phyloP scores from a whole-genome alignment of 2,888 invertebrate species.

The Lasioglossum leucozonium region DNA sequence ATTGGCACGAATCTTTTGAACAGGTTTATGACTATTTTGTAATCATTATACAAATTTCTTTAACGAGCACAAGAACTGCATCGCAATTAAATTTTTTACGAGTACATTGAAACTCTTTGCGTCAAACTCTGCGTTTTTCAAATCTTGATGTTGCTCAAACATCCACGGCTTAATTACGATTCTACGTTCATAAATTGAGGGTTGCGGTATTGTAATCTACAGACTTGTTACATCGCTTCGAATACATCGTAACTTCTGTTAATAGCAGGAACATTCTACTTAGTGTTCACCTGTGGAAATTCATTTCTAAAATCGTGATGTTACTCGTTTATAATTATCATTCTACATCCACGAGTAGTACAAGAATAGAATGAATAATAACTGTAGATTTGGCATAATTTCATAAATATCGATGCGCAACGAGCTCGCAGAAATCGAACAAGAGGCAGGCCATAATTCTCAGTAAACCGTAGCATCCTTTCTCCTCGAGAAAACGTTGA shows the following conservation, averaged over 20 bases:
- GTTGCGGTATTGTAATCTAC: neutral
- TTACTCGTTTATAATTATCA: neutral
- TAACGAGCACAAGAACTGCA: conserved; percentile 5
- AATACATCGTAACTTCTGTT: no score
- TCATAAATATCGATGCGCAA: neutral
- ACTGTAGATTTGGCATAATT: neutral
- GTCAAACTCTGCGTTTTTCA: neutral
- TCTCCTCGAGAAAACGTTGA: neutral
- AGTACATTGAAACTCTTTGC: neutral
- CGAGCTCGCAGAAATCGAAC: neutral
- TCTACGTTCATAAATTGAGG: neutral
- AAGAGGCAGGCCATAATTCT: neutral
- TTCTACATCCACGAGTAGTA: neutral
- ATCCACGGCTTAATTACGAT: neutral
- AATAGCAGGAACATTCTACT: no score
- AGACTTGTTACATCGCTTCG: neutral
- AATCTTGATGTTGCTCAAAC: conserved; percentile 14
- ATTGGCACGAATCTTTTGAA: neutral
- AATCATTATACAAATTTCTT: neutral
- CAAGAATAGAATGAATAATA: neutral
- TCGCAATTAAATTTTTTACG: neutral
- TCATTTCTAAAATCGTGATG: no score
- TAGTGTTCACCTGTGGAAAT: no score
- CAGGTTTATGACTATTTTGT: neutral
- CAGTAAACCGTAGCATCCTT: neutral